Percentiles rank a stretch among this genome's conserved stretches.
These are phyloP conservation scores for Eira barbara DNA, from an alignment of 2,113 vertebrate genomes.

Conservation along the genomic window DNA sequence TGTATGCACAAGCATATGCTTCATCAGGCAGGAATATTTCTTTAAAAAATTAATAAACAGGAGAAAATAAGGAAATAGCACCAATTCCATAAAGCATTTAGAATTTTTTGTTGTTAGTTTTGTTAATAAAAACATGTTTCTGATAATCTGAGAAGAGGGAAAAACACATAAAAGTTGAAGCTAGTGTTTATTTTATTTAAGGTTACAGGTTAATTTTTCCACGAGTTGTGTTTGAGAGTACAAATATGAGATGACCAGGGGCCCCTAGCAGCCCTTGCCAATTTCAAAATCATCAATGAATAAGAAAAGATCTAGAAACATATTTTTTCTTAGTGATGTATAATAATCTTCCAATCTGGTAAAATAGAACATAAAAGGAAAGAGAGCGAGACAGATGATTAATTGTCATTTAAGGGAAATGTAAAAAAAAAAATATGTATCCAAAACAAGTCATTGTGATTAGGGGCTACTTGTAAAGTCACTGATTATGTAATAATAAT, in stretches of 20 bases:
- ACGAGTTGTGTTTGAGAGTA: neutral
- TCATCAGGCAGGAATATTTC: neutral
- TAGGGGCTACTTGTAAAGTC: neutral
- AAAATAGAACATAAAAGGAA: neutral
- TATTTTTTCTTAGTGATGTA: slow-evolving; percentile 21
- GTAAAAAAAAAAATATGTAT: neutral
- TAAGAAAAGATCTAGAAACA: neutral
- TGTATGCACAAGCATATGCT: neutral
- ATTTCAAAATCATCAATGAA: slow-evolving; percentile 20
- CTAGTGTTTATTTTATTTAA: slow-evolving; percentile 53
- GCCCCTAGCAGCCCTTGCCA: neutral
- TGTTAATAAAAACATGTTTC: slow-evolving; percentile 28
- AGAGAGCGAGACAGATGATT: neutral
- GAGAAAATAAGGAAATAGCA: neutral
- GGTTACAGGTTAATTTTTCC: neutral
- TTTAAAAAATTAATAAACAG: neutral
- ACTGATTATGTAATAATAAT: neutral
- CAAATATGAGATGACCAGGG: neutral
- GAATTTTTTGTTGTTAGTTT: neutral
- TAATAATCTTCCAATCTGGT: neutral
- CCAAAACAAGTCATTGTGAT: neutral
- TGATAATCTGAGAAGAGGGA: slow-evolving; percentile 4
- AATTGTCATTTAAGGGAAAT: neutral
- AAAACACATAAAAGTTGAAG: slow-evolving; percentile 11
- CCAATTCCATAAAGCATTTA: neutral